These are phyloP conservation scores for Drosophila pseudoobscura DNA, from an alignment of 1,140 invertebrate genomes.

Conservation along the genomic window DNA sequence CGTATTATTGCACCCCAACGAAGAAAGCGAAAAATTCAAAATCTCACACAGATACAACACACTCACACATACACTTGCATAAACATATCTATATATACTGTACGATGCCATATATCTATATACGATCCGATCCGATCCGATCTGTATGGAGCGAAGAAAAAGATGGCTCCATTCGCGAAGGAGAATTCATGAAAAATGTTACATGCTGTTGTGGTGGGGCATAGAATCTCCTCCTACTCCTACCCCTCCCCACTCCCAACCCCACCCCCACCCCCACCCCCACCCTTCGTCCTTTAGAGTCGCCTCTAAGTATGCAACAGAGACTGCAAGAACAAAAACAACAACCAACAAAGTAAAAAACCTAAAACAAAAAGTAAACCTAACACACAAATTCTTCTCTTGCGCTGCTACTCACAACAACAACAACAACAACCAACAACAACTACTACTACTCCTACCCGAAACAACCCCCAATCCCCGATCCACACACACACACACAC, in stretches of 20 bases:
- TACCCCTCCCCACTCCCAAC: background rate
- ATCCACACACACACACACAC: background rate
- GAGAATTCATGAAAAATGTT: constrained; percentile 80
- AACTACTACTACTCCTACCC: constrained; percentile 37
- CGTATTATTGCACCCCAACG: background rate
- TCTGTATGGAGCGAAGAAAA: constrained; percentile 49
- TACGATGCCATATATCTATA: too few species aligned
- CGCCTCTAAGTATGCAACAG: constrained; percentile 52
- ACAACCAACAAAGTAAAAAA: constrained; percentile 4
- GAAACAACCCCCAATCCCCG: constrained; percentile 18
- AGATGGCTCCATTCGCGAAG: constrained; percentile 27
- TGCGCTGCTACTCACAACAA: constrained; percentile 71
- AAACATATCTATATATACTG: constrained; percentile 22
- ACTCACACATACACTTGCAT: constrained; percentile 33
- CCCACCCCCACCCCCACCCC: too few species aligned
- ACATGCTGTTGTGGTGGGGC: constrained; percentile 58
- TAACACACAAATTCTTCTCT: constrained; percentile 74
- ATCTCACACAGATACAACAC: constrained; percentile 9
- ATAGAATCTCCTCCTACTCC: background rate
- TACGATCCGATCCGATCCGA: background rate
- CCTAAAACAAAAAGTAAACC: background rate
- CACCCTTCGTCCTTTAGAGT: background rate
- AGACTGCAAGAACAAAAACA: constrained; percentile 1
- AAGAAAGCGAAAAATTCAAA: background rate
- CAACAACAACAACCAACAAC: constrained; percentile 37